These are phyloP conservation scores for Beris chalybata DNA, from an alignment of 2,888 invertebrate species.

Conservation along the genomic window DNA sequence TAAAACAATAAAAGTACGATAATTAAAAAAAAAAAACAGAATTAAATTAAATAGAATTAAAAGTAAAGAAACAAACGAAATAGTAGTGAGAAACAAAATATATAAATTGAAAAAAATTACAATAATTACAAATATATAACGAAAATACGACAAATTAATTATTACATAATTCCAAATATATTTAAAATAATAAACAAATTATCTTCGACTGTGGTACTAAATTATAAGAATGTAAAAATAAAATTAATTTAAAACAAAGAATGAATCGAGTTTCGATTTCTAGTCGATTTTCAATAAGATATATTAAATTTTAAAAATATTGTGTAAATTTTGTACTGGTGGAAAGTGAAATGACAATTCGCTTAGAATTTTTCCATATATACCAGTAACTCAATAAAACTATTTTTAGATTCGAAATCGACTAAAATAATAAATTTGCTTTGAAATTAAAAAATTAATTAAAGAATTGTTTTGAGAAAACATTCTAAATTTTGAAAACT, in stretches of 20 bases:
- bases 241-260: constrained; percentile 7
- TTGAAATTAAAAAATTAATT: no score
- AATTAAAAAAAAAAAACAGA: neutral
- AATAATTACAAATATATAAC: constrained; percentile 1
- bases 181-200: constrained; percentile 7
- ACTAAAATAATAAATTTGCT: no score
- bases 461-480: no score
- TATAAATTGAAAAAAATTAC: constrained; percentile 2
- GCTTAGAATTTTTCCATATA: no score
- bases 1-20: neutral
- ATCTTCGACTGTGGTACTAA: constrained; percentile 33
- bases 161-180: constrained; percentile 6
- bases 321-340: no score
- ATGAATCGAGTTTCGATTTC: no score
- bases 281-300: no score
- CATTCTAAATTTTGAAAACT: no score
- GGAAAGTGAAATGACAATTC: no score
- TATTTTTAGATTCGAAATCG: no score
- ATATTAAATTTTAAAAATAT: no score
- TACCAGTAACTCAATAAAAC: no score
- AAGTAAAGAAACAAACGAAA: neutral
- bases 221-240: constrained; percentile 13
- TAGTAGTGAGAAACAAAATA: neutral
- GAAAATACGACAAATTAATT: constrained; percentile 6
- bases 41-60: constrained; percentile 1